Evolutionary conservation across 2,113 vertebrate genomes (phyloP).

Genomic region (Cyanoramphus novaezelandiae): DNA sequence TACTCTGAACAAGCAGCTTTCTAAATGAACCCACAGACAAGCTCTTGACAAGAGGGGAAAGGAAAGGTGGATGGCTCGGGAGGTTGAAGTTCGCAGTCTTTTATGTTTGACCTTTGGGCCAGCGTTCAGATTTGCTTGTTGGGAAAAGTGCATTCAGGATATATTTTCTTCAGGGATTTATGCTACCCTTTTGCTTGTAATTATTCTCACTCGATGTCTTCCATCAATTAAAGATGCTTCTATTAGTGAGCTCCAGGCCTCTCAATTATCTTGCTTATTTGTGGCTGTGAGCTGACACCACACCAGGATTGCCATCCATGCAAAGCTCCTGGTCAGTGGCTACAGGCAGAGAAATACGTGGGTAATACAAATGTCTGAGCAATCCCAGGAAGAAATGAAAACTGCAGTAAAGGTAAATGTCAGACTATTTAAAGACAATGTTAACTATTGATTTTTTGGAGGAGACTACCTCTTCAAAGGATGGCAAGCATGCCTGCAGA

Average conservation of each 20-base stretch:
- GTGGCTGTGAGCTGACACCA: neutral
- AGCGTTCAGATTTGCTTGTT: conserved; percentile 26
- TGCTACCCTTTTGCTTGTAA: conserved; percentile 33
- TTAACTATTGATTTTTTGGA: conserved; percentile 70
- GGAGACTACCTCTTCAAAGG: conserved; percentile 64
- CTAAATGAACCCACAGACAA: conserved; percentile 36
- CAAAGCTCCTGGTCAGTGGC: neutral
- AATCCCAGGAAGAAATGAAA: conserved; percentile 62
- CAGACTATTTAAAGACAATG: conserved; percentile 70
- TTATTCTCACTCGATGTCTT: conserved; percentile 39
- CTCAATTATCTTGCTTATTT: conserved; percentile 21
- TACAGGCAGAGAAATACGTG: neutral
- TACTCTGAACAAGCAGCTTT: conserved; percentile 9
- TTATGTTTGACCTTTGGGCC: conserved; percentile 56
- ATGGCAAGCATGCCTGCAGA: conserved; percentile 32
- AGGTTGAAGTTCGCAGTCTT: conserved; percentile 11
- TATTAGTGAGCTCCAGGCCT: conserved; percentile 19
- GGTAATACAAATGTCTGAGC: conserved; percentile 51
- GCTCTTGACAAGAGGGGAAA: neutral
- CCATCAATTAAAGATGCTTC: conserved; percentile 61
- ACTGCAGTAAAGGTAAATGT: conserved; percentile 68
- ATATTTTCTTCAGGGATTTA: conserved; percentile 52
- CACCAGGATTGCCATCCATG: neutral
- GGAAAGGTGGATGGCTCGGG: neutral
- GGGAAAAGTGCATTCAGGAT: conserved; percentile 10